phyloP scores from a whole-genome alignment of 2,888 invertebrate species.

The Coelogynopora nodosa region DNA sequence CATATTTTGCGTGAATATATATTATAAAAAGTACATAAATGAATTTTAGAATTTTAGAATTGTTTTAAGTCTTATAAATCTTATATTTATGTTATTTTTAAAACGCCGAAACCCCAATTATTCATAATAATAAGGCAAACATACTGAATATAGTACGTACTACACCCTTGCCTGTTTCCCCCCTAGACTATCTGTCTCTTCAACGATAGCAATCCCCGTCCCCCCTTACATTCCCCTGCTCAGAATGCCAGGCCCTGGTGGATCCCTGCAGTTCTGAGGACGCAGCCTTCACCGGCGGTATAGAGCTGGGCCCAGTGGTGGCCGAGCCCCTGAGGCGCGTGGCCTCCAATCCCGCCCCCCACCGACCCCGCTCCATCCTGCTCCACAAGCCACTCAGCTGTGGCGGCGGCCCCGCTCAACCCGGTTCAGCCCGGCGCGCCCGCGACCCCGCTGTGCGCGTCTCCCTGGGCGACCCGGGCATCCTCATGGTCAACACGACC shows the following conservation, averaged over 20 bases:
- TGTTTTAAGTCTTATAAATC: too few species aligned
- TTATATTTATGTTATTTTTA: too few species aligned
- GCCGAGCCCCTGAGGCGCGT: background rate
- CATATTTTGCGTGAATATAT: too few species aligned
- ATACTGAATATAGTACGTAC: too few species aligned
- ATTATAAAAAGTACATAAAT: too few species aligned
- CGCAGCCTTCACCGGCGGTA: background rate
- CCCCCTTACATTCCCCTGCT: background rate
- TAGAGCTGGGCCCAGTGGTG: background rate
- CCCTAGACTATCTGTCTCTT: too few species aligned
- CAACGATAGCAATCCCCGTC: too few species aligned
- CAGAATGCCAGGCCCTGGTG: slow-evolving; percentile 5
- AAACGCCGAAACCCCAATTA: too few species aligned
- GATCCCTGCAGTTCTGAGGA: background rate
- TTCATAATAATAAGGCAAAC: too few species aligned
- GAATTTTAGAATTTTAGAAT: too few species aligned
- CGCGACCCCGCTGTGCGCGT: slow-evolving; percentile 27
- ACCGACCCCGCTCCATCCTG: background rate
- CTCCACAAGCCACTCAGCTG: slow-evolving; percentile 2
- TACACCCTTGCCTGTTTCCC: too few species aligned
- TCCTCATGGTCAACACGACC: slow-evolving; percentile 40
- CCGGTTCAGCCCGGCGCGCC: background rate
- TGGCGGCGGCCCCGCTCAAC: background rate
- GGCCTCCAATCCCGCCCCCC: background rate
- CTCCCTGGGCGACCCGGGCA: slow-evolving; percentile 44